These are phyloP conservation scores for Tragelaphus oryx DNA, from an alignment of 2,797 vertebrate species.

Conservation along the genomic window DNA sequence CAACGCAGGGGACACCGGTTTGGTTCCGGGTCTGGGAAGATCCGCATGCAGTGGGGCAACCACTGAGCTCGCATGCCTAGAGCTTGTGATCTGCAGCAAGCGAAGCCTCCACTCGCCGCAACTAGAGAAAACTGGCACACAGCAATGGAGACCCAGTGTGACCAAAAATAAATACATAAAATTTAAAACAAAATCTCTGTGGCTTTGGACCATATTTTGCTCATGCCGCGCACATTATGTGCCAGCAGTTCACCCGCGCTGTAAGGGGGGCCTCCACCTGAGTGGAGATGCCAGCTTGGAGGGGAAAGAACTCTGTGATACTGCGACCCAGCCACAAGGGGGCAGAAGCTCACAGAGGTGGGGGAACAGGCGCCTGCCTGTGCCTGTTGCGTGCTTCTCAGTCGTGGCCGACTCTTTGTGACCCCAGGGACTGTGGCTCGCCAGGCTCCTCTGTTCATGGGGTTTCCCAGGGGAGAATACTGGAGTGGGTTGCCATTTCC, in stretches of 20 bases:
- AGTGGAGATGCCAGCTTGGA: background rate
- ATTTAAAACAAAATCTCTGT: background rate
- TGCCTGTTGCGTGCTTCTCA: background rate
- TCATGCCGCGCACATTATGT: accelerated
- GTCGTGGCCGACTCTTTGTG: accelerated
- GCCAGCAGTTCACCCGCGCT: background rate
- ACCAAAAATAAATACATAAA: background rate
- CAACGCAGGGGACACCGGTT: background rate
- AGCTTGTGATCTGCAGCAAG: background rate
- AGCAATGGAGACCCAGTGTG: background rate
- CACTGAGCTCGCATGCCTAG: background rate
- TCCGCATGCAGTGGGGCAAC: background rate
- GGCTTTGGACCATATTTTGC: background rate
- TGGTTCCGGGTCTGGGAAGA: background rate
- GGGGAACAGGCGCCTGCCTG: background rate
- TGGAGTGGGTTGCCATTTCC: background rate
- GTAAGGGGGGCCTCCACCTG: background rate
- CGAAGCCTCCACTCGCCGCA: background rate
- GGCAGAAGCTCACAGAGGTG: background rate
- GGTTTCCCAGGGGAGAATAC: background rate
- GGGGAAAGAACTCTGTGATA: background rate
- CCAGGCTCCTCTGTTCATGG: background rate
- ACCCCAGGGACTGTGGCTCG: background rate
- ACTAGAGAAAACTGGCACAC: background rate
- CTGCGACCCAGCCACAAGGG: background rate